phyloP scores from a whole-genome alignment of 2,888 invertebrate species.

The Lapara coniferarum region DNA sequence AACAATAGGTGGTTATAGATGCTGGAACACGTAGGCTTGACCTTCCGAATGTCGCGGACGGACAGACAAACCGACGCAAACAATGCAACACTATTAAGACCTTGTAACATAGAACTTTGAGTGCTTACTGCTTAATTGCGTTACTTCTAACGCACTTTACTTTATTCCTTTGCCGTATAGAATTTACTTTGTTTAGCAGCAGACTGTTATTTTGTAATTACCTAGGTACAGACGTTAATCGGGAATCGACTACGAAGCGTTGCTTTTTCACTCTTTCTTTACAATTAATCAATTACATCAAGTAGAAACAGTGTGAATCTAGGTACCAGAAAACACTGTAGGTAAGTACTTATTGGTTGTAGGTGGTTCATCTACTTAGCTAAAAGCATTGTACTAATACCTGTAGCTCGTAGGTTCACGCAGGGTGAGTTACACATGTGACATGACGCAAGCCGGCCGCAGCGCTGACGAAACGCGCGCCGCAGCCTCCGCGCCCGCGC shows the following conservation, averaged over 20 bases:
- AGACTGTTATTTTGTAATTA: no score
- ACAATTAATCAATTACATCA: no score
- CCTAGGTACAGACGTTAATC: no score
- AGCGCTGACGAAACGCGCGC: not conserved
- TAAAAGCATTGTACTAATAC: not conserved
- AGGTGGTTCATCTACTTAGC: no score
- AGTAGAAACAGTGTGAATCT: no score
- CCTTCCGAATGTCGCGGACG: slow-evolving; percentile 11
- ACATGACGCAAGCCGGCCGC: slow-evolving; percentile 1
- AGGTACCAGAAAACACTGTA: no score
- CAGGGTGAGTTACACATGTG: not conserved
- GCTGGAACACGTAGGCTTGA: slow-evolving; percentile 23
- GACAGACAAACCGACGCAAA: slow-evolving; percentile 9
- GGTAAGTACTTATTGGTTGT: no score
- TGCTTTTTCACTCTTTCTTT: no score
- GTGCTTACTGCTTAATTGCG: not conserved
- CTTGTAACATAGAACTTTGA: not conserved
- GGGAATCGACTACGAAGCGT: no score
- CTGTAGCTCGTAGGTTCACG: not conserved
- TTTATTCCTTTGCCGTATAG: not conserved
- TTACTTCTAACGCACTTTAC: not conserved
- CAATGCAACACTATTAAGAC: not conserved
- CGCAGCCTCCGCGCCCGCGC: not conserved
- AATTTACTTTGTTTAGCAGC: no score
- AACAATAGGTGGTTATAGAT: slow-evolving; percentile 11